These are phyloP conservation scores for Trididemnum miniatum DNA, from an alignment of 23 tunicate genomes.

Conservation along the genomic window DNA sequence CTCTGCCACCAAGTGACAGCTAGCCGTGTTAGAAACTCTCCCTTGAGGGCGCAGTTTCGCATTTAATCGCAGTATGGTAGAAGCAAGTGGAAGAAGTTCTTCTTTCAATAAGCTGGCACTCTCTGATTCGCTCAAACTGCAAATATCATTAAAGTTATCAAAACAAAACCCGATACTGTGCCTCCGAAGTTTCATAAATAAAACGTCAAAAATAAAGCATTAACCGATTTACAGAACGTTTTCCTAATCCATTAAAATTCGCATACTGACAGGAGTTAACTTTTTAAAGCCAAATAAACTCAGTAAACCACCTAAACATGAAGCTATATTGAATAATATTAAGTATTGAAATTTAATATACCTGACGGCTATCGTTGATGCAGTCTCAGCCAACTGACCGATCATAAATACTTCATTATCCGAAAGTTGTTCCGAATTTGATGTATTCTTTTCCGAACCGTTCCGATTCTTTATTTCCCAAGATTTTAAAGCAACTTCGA, in stretches of 20 bases:
- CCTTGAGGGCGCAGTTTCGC: constrained; percentile 66
- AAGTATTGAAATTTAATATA: too few relatives aligned
- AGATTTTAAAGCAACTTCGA: constrained; percentile 75
- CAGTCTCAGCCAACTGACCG: constrained; percentile 70
- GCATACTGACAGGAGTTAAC: too few relatives aligned
- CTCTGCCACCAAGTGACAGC: constrained; percentile 53
- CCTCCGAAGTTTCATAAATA: too few relatives aligned
- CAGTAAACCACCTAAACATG: too few relatives aligned
- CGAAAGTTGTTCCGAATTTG: constrained; percentile 32
- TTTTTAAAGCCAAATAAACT: too few relatives aligned
- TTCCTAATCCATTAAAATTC: too few relatives aligned
- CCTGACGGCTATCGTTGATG: constrained; percentile 49
- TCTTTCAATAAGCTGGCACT: too few relatives aligned
- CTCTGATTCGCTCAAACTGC: constrained; percentile 53
- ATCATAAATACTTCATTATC: constrained; percentile 60
- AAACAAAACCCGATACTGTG: not conserved
- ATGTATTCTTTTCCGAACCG: not conserved
- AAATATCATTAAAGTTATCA: too few relatives aligned
- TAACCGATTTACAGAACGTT: too few relatives aligned
- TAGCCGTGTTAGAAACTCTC: constrained; percentile 37
- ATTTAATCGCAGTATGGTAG: constrained; percentile 49
- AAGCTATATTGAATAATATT: too few relatives aligned
- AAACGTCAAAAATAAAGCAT: too few relatives aligned
- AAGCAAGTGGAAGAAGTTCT: constrained; percentile 54
- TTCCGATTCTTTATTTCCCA: constrained; percentile 74